Conservation (phyloP, 2,888 invertebrate genomes). For the Himalopsyche kuldschensis region DNA sequence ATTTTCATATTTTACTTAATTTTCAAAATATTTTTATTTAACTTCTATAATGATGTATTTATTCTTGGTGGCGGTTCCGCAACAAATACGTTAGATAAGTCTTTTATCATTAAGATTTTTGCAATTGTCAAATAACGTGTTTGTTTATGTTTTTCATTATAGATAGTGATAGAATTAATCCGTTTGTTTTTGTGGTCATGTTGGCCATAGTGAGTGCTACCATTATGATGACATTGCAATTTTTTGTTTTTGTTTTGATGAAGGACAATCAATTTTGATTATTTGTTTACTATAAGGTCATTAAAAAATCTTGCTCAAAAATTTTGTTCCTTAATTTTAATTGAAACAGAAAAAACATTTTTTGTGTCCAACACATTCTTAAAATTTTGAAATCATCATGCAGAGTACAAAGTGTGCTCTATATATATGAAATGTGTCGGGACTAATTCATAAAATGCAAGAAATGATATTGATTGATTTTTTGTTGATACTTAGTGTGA, state of each 20-base stretch:
- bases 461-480: too few relatives aligned
- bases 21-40: not conserved
- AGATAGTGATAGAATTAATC: not conserved
- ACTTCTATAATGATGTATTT: not conserved
- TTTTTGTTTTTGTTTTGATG: too few relatives aligned
- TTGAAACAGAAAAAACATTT: not conserved
- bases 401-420: too few relatives aligned
- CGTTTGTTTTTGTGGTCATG: not conserved
- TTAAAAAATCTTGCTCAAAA: not conserved
- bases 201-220: not conserved
- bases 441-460: too few relatives aligned
- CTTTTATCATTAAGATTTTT: not conserved
- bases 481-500: too few relatives aligned
- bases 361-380: not conserved
- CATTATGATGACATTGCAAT: not conserved
- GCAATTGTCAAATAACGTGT: not conserved
- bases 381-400: too few relatives aligned
- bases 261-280: not conserved
- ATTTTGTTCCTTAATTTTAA: not conserved
- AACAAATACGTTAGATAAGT: not conserved
- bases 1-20: not conserved
- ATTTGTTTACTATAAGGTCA: not conserved
- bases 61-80: not conserved
- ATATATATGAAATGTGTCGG: too few relatives aligned
- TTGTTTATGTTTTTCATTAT: not conserved